Evolutionary conservation across 2,888 invertebrate species (phyloP).

Genomic region (Gnatocerus cornutus): DNA sequence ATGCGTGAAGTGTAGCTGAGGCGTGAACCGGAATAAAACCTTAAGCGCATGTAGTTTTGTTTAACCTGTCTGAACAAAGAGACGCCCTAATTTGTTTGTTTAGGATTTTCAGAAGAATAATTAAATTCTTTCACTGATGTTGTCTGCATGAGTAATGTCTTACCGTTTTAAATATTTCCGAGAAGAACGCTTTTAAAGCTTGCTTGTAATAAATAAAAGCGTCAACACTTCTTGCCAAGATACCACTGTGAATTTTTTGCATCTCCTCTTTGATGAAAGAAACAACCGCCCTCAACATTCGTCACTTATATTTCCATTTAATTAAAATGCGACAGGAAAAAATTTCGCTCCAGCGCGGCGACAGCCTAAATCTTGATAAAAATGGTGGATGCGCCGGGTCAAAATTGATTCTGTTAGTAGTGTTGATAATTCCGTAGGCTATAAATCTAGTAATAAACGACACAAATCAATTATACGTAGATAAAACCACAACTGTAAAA

Average conservation of each 20-base stretch:
- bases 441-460: constrained; percentile 8
- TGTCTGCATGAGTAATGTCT: constrained; percentile 37
- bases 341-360: too few relatives aligned
- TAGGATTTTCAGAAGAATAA: constrained; percentile 32
- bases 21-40: constrained; percentile 24
- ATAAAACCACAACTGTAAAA: constrained; percentile 23
- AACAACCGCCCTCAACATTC: constrained; percentile 7
- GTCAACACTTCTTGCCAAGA: constrained; percentile 36
- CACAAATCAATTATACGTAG: constrained; percentile 13
- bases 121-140: constrained; percentile 40
- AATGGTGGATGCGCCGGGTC: constrained; percentile 31
- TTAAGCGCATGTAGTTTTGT: constrained; percentile 26
- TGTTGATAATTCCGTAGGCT: constrained; percentile 4
- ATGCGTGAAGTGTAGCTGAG: constrained; percentile 2
- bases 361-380: not conserved
- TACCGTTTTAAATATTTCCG: constrained; percentile 31
- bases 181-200: constrained; percentile 19
- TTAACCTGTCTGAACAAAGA: constrained; percentile 19
- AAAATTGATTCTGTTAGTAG: not conserved
- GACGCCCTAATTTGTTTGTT: constrained; percentile 30
- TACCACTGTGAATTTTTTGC: constrained; percentile 36
- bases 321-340: not conserved
- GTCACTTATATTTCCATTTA: constrained; percentile 1
- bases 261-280: constrained; percentile 26
- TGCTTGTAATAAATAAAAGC: constrained; percentile 36